Evolutionary conservation across 2,113 vertebrate genomes (phyloP).

Genomic region (Charadrius vociferus): DNA sequence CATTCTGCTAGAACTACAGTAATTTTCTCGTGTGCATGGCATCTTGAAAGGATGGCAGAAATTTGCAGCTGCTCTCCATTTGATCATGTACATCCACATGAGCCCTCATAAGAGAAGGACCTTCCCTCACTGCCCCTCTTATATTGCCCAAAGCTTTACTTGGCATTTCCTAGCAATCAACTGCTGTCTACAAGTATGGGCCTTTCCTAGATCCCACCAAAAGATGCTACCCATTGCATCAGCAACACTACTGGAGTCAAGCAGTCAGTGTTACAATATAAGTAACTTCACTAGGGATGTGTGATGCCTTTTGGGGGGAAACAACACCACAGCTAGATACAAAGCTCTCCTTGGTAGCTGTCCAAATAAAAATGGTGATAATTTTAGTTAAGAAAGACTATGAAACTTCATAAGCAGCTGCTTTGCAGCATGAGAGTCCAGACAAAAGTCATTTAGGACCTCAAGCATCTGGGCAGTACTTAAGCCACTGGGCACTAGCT

Average conservation of each 20-base stretch:
- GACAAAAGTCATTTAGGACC: background rate
- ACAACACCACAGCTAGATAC: background rate
- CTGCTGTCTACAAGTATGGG: background rate
- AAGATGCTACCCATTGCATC: background rate
- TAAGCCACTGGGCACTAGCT: background rate
- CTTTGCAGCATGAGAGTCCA: background rate
- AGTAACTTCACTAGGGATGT: fast-evolving
- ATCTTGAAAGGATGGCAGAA: background rate
- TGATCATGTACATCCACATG: background rate
- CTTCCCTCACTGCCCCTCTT: background rate
- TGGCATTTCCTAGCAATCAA: background rate
- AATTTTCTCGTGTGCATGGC: background rate
- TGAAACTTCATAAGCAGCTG: background rate
- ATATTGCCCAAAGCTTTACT: background rate
- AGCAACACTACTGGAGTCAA: background rate
- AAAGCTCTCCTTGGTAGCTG: background rate
- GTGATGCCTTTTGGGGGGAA: background rate
- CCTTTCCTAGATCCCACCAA: background rate
- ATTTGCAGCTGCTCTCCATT: background rate
- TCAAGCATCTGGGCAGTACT: background rate
- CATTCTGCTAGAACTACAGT: background rate
- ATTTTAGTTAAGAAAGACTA: background rate
- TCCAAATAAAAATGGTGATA: background rate
- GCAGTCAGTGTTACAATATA: background rate
- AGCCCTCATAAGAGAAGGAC: background rate